phyloP scores from a whole-genome alignment of 2,888 invertebrate genomes.

The Tanytarsus gracilentus region DNA sequence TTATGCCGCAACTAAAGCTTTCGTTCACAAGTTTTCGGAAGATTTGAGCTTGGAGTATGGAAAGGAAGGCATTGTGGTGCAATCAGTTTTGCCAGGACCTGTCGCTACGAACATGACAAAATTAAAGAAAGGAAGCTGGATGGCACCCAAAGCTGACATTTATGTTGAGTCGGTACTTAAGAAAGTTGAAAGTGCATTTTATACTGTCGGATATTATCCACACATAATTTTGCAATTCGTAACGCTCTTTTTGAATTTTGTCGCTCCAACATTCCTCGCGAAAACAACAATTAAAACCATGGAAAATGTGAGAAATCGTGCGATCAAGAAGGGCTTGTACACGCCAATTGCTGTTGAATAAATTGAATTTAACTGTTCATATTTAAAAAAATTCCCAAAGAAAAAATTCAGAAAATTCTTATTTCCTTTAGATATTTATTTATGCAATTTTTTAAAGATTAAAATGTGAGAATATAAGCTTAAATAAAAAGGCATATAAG shows the following conservation, averaged over 20 bases:
- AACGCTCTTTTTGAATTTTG: not conserved
- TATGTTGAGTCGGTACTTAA: slow-evolving; percentile 63
- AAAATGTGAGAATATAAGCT: too few relatives aligned
- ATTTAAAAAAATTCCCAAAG: too few relatives aligned
- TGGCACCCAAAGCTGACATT: slow-evolving; percentile 64
- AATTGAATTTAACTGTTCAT: too few relatives aligned
- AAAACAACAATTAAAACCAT: slow-evolving; percentile 7
- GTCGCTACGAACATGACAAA: slow-evolving; percentile 90
- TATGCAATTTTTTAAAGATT: too few relatives aligned
- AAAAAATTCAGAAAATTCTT: too few relatives aligned
- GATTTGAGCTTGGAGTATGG: slow-evolving; percentile 68
- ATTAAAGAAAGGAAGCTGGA: slow-evolving; percentile 58
- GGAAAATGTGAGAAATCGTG: slow-evolving; percentile 29
- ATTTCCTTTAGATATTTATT: too few relatives aligned
- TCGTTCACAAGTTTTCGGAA: slow-evolving; percentile 69
- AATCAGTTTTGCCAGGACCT: slow-evolving; percentile 76
- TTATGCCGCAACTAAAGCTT: slow-evolving; percentile 44
- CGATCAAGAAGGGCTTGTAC: slow-evolving; percentile 30
- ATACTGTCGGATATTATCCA: slow-evolving; percentile 59
- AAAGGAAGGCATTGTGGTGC: slow-evolving; percentile 63
- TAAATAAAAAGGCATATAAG: too few relatives aligned
- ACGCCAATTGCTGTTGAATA: too few relatives aligned
- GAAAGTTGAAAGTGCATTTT: slow-evolving; percentile 58
- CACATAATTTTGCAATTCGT: slow-evolving; percentile 3
- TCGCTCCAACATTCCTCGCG: not conserved